Conservation (phyloP, 2,888 invertebrate species). For the Oxystoma pomonae region DNA sequence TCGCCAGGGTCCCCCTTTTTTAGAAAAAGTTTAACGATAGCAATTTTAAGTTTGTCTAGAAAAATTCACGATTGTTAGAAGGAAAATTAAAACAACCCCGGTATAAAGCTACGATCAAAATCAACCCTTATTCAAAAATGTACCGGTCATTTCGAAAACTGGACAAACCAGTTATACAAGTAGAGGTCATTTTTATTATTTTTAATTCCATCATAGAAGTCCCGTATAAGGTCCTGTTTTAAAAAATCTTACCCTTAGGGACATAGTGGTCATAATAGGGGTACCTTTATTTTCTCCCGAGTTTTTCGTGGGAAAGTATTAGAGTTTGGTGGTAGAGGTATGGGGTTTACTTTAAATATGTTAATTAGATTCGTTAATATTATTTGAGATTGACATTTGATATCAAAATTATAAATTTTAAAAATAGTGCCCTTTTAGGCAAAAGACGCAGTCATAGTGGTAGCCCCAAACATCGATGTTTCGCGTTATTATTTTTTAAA, state of each 20-base stretch:
- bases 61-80: too few relatives aligned
- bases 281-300: neutral
- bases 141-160: slow-evolving; percentile 37
- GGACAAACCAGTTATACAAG: slow-evolving; percentile 47
- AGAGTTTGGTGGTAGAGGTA: neutral
- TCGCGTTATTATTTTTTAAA: too few relatives aligned
- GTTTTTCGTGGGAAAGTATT: slow-evolving; percentile 1
- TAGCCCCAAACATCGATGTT: too few relatives aligned
- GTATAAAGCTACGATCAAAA: neutral
- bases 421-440: too few relatives aligned
- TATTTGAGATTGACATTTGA: neutral
- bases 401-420: too few relatives aligned
- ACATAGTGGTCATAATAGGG: neutral
- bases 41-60: too few relatives aligned
- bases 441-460: too few relatives aligned
- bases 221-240: slow-evolving; percentile 24
- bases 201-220: slow-evolving; percentile 36
- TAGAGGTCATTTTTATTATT: slow-evolving; percentile 40
- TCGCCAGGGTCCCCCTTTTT: too few relatives aligned
- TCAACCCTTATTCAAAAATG: slow-evolving; percentile 13
- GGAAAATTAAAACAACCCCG: too few relatives aligned
- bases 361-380: neutral
- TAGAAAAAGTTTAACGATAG: too few relatives aligned
- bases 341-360: neutral
- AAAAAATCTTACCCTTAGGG: neutral